Evolutionary conservation across 2,797 vertebrate genomes (phyloP), one percentile per base, ranked within the genome.

Genomic region (Streptopelia turtur): DNA sequence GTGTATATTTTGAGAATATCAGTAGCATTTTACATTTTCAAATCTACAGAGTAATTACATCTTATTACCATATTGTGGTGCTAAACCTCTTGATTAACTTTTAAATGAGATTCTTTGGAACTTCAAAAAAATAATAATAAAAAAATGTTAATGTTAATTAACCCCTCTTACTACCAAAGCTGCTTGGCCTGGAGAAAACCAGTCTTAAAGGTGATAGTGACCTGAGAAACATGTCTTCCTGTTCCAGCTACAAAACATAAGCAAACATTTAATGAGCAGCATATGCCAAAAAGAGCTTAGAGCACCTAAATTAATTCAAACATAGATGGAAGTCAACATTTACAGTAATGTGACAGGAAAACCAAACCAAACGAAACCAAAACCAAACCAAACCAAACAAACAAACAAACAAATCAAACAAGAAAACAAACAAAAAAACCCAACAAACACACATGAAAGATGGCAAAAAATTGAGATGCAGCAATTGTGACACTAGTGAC

Each of bases 271-370:
- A 6, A 28, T 21, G 13, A 10, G 14, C 5, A 83, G n/a, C 11
- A 41, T 79, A 45, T 24, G 11, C 11, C 15, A 43, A 64, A 68
- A 72, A 37, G 4, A 23, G 4, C 25, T 93, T 45, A 28, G 50
- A 63, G 3, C 2, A 31, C 17, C 87, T 56, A 52, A 70, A 84
- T 30, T 27, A 41, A 75, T 56, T 45, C 15, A 53, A 87, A n/a
- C 12, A 56, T 2, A 61, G 20, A 37, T 33, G 1, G 37, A 66
- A 65, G 10, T 37, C n/a, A 41, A 23, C 8, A n/a, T 50, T 79
- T 39, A 41, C 9, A 1, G 1, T 33, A 87, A 66, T 4, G 5
- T 10, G 5, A 5, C 8, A 63, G 10, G 1, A 12, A 45, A 78
- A 78, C 43, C 18, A 45, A 45, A 45, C 17, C 41, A 43, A 43